phyloP scores from a whole-genome alignment of 2,888 invertebrate species.

The Agonopterix subpropinquella region DNA sequence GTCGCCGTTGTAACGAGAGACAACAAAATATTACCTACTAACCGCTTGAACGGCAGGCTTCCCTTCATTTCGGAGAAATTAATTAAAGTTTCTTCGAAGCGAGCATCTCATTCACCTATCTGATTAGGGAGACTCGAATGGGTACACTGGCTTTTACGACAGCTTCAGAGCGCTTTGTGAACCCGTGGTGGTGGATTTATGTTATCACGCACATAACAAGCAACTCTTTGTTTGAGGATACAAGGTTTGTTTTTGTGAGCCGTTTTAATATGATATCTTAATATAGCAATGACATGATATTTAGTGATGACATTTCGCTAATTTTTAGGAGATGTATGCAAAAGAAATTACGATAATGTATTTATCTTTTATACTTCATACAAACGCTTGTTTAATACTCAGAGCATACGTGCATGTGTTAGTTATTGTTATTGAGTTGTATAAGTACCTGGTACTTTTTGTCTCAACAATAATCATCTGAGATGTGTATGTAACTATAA shows the following conservation, averaged over 20 bases:
- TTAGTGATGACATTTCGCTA: no score
- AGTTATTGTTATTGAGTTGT: no score
- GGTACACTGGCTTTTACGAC: background rate
- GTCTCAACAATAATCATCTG: no score
- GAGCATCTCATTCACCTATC: slow-evolving; percentile 50
- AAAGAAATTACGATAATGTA: no score
- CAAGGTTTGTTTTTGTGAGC: background rate
- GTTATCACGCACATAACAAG: slow-evolving; percentile 7
- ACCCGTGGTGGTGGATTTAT: background rate
- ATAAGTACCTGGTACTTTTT: no score
- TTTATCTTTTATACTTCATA: no score
- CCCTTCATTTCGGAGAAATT: slow-evolving; percentile 58
- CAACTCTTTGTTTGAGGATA: background rate
- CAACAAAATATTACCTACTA: slow-evolving; percentile 40
- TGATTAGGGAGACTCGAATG: slow-evolving; percentile 29
- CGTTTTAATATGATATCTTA: no score
- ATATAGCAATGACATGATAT: no score
- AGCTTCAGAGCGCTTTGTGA: background rate
- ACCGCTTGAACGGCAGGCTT: slow-evolving; percentile 37
- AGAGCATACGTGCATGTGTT: no score
- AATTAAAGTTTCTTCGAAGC: slow-evolving; percentile 59
- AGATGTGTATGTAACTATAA: no score
- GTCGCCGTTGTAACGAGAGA: slow-evolving; percentile 40
- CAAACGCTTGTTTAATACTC: no score
- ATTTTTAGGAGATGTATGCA: no score